These are phyloP conservation scores for Rhagoletis zephyria DNA, from an alignment of 1,140 invertebrate species.

Conservation along the genomic window DNA sequence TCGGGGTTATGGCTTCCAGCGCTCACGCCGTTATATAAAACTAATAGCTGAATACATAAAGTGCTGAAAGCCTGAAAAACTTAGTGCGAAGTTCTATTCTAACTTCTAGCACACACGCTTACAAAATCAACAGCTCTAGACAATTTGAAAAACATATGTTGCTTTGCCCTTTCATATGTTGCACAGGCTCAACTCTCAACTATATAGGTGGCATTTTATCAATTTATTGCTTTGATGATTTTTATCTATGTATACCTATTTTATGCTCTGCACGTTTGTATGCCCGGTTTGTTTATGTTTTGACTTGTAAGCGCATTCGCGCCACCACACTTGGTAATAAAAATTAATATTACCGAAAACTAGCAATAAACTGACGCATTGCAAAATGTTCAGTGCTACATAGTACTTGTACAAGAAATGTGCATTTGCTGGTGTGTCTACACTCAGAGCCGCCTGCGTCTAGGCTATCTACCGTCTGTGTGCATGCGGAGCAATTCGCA, in stretches of 20 bases:
- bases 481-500: slow-evolving; percentile 20
- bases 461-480: neutral
- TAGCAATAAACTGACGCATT: neutral
- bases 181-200: neutral
- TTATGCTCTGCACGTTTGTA: neutral
- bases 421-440: neutral
- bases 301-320: slow-evolving; percentile 11
- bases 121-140: too few relatives aligned
- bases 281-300: neutral
- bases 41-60: too few relatives aligned
- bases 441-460: neutral
- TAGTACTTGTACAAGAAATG: neutral
- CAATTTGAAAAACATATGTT: too few relatives aligned
- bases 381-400: neutral
- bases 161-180: too few relatives aligned
- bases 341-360: slow-evolving; percentile 30
- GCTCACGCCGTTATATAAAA: too few relatives aligned
- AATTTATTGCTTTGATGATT: slow-evolving; percentile 26
- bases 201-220: slow-evolving; percentile 19
- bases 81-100: too few relatives aligned
- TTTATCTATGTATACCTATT: slow-evolving; percentile 6
- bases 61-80: too few relatives aligned
- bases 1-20: too few relatives aligned
- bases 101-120: too few relatives aligned
- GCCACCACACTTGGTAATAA: slow-evolving; percentile 29